Conservation (phyloP, 2,888 invertebrate species). For the Alentia gelatinosa region DNA sequence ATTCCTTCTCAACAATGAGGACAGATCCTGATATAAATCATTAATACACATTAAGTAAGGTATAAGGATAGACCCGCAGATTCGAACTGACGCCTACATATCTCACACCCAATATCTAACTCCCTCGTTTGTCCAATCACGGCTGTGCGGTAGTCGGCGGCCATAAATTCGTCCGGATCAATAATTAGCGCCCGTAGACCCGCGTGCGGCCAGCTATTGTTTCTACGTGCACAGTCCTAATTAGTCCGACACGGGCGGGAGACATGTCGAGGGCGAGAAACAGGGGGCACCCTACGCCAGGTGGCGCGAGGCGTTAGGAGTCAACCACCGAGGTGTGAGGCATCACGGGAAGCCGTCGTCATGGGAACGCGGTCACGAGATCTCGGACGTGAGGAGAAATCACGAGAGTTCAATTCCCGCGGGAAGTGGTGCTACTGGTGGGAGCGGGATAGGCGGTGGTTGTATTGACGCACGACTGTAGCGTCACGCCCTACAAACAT, state of each 20-base stretch:
- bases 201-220: background rate
- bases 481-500: background rate
- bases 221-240: background rate
- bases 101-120: too few species aligned
- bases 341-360: constrained; percentile 24
- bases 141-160: background rate
- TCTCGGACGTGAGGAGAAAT: background rate
- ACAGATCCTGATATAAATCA: too few species aligned
- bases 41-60: too few species aligned
- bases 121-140: background rate
- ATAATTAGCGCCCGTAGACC: background rate
- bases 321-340: constrained; percentile 45
- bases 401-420: background rate
- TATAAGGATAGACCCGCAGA: too few species aligned
- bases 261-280: background rate
- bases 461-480: too few species aligned
- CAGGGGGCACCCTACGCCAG: background rate
- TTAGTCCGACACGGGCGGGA: background rate
- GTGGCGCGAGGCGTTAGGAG: constrained; percentile 16
- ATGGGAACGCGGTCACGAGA: background rate
- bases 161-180: background rate
- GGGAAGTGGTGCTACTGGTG: background rate
- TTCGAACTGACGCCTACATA: too few species aligned
- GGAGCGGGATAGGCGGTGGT: too few species aligned
- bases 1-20: too few species aligned